Evolutionary conservation across 2,797 vertebrate genomes (phyloP), one percentile per base, ranked within the genome.

Genomic region (Petrocephalus sullivani): DNA sequence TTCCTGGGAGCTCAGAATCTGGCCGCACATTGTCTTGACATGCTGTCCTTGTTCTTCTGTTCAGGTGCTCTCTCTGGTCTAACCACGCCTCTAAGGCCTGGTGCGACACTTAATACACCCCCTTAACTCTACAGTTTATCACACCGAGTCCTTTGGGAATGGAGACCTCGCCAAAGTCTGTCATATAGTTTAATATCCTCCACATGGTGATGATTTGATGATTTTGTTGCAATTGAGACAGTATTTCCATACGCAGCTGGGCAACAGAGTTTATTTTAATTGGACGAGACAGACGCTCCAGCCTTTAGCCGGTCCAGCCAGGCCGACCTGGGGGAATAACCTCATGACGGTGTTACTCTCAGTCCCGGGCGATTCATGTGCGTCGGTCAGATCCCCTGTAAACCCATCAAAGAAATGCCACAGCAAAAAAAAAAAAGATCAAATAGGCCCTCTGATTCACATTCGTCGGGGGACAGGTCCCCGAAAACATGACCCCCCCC

Each of bases 361-460:
- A 53, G 46, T 84, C 49, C 82, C 21, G n/a, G n/a, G 51, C 10
- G 46, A 84, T 51, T 54, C 46, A 84, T 84, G 82, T 51, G 46
- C 4, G 19, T 28, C 21, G 46, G 46, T 21, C 82, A 84, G 19
- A 54, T 84, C 51, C 51, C n/a, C 46, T 84, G 82, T 49, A 84
- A 84, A 84, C 46, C 46, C 82, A 54, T 84, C 82, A 84, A 78
- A 78, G 71, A 78, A 78, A 78, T 46, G 71, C 37, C 71, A 78
- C 71, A 78, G 16, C 37, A 46, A 33, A 78, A 78, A 78, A 46
- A 46, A 64, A 46, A 49, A 78, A 78, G 71, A 78, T 78, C 71
- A 78, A 78, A 78, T 37, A n/a, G 37, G 46, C 33, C 71, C 16
- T 49, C 41, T 19, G 71, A 41, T 78, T 78, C 71, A 78, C 16